Evolutionary conservation across 2,113 vertebrate genomes (phyloP).

Genomic region (human (Homo sapiens)): DNA sequence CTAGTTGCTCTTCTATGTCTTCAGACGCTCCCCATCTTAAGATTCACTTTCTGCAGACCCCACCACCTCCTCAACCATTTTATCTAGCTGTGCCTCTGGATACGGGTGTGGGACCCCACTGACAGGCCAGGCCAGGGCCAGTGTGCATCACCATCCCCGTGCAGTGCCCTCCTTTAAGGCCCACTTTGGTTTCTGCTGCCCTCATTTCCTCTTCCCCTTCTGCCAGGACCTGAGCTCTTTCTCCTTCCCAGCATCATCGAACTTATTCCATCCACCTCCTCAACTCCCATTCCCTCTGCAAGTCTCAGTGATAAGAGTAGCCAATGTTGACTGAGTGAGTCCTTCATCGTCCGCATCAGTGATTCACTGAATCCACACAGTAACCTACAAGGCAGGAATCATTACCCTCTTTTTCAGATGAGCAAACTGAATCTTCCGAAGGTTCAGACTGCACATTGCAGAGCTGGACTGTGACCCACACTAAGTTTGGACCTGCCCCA

Average conservation of each 20-base stretch:
- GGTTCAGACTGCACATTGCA: background rate
- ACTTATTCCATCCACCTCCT: background rate
- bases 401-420: background rate
- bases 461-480: no score
- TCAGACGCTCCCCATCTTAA: background rate
- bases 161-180: background rate
- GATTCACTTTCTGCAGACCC: background rate
- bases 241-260: background rate
- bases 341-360: background rate
- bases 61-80: background rate
- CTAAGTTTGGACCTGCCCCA: background rate
- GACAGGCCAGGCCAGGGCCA: background rate
- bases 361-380: background rate
- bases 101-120: background rate
- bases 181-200: background rate
- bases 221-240: background rate
- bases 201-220: background rate
- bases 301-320: background rate
- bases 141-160: no score
- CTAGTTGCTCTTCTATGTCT: background rate
- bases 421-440: background rate
- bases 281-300: background rate
- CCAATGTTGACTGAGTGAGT: accelerated
- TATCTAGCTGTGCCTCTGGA: background rate
- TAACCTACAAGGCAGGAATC: background rate